phyloP scores from a whole-genome alignment of 2,113 vertebrate species.

The Mobula hypostoma region DNA sequence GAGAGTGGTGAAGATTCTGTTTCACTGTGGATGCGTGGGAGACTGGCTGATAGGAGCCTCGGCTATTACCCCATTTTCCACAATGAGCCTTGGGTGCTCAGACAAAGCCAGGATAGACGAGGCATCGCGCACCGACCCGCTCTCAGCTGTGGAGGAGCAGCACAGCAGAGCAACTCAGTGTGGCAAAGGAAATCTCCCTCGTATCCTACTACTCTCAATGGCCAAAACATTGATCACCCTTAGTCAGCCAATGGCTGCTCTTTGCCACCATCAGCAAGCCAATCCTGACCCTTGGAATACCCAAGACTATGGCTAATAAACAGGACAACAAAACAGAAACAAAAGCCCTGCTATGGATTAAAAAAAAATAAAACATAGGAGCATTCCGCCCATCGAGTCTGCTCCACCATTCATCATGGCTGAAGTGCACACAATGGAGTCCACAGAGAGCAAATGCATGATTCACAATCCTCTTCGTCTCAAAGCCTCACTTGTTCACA shows the following conservation, averaged over 20 bases:
- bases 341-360: too few relatives aligned
- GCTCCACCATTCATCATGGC: too few relatives aligned
- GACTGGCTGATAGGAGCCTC: too few relatives aligned
- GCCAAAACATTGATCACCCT: background rate
- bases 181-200: background rate
- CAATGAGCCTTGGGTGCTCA: background rate
- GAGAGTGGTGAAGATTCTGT: background rate
- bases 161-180: background rate
- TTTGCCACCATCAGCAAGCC: background rate
- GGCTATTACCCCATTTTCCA: background rate
- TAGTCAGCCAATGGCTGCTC: background rate
- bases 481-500: too few relatives aligned
- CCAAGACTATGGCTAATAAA: too few relatives aligned
- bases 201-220: background rate
- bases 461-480: too few relatives aligned
- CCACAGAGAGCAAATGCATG: too few relatives aligned
- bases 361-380: too few relatives aligned
- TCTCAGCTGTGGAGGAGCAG: background rate
- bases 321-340: too few relatives aligned
- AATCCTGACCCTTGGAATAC: background rate
- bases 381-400: too few relatives aligned
- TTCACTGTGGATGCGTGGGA: too few relatives aligned
- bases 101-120: background rate
- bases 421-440: too few relatives aligned
- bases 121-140: background rate